Conservation (phyloP, 1,140 invertebrate genomes). For the Schmidtea mediterranea region DNA sequence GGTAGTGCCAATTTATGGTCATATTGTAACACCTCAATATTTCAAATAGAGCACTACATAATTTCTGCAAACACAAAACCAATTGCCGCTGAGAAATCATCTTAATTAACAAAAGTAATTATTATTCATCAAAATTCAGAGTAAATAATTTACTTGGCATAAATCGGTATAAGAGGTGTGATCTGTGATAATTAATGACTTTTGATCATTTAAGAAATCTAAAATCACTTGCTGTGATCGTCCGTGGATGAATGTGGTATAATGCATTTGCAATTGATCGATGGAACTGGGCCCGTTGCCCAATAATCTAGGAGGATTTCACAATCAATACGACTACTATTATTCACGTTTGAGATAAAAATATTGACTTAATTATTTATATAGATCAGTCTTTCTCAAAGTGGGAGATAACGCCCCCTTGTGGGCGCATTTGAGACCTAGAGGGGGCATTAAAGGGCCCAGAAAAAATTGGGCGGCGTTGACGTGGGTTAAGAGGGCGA, state of each 20-base stretch:
- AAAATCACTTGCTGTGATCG: conserved; percentile 36
- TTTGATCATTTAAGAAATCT: conserved; percentile 10
- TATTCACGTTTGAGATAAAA: no score
- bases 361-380: no score
- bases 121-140: background rate
- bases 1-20: no score
- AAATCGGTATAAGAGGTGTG: conserved; percentile 15
- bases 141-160: conserved; percentile 16
- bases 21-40: no score
- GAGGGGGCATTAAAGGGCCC: no score
- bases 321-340: no score
- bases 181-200: background rate
- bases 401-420: no score
- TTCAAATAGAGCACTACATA: no score
- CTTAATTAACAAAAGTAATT: background rate
- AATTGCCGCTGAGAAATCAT: background rate
- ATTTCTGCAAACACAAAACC: background rate
- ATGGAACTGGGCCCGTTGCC: conserved; percentile 56
- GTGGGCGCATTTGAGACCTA: no score
- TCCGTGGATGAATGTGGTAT: conserved; percentile 67
- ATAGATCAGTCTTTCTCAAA: no score
- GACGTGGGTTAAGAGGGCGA: no score
- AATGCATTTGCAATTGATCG: conserved; percentile 79
- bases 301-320: conserved; percentile 34
- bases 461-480: no score